Percentiles rank a stretch among this genome's conserved stretches.
phyloP scores from a whole-genome alignment of 2,797 vertebrate species.

The Psittacula derbiana region DNA sequence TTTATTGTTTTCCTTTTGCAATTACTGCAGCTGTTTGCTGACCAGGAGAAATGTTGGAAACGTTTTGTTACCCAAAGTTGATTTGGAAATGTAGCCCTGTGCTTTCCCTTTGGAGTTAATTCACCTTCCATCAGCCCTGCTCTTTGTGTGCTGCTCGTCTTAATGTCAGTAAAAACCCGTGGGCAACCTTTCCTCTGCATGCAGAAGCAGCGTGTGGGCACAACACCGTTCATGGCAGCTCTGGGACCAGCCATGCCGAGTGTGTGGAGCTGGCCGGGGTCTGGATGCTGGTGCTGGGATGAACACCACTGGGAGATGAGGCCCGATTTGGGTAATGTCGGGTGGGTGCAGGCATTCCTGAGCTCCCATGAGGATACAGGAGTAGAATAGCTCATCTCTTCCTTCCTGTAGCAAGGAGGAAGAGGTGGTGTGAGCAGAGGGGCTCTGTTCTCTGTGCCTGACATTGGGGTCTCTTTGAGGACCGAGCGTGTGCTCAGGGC shows the following conservation, averaged over 20 bases:
- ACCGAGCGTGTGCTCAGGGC: accelerated
- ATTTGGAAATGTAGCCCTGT: neutral
- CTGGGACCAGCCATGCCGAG: neutral
- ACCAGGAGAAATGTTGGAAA: neutral
- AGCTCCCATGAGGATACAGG: neutral
- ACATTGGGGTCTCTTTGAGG: accelerated
- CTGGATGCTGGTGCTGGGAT: neutral
- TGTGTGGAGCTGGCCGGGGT: neutral
- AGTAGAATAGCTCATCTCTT: no score
- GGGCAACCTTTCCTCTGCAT: neutral
- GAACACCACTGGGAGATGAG: accelerated
- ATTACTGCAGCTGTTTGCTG: neutral
- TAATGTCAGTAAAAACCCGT: neutral
- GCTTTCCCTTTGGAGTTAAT: neutral
- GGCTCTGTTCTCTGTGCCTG: neutral
- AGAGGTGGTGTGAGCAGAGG: neutral
- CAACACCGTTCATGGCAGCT: accelerated
- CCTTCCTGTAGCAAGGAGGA: accelerated
- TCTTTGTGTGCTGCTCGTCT: neutral
- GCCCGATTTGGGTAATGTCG: accelerated
- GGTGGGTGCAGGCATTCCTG: neutral
- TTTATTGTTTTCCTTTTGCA: neutral
- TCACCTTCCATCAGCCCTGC: neutral
- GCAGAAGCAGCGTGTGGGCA: accelerated
- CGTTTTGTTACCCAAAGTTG: neutral